A percentile compares a stretch with the other conserved stretches of the same genome.
phyloP scores from a whole-genome alignment of 2,797 vertebrate genomes.

The Odontamblyopus lacepedii region DNA sequence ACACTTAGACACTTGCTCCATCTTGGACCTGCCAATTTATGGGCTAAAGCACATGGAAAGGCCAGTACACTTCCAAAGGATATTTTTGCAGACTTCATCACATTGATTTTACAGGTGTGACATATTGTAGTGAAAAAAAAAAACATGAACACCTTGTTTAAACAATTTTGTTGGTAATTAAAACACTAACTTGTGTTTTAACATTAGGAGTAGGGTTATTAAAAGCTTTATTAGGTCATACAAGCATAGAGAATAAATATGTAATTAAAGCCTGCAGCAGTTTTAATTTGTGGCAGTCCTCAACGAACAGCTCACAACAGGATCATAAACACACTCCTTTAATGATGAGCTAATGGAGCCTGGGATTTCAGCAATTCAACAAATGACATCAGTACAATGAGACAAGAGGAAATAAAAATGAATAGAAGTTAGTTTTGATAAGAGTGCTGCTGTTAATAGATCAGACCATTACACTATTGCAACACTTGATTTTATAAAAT shows the following conservation, averaged over 20 bases:
- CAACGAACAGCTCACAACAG: constrained; percentile 12
- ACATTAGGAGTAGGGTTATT: not conserved
- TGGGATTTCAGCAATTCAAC: constrained; percentile 11
- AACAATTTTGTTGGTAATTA: not conserved
- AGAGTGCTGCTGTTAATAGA: not conserved
- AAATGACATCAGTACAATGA: constrained; percentile 4
- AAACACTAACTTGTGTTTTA: not conserved
- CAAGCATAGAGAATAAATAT: not conserved
- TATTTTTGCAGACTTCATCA: constrained; percentile 10
- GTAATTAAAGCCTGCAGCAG: constrained; percentile 40
- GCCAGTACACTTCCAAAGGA: constrained; percentile 24
- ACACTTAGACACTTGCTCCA: constrained; percentile 42
- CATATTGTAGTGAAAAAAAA: not conserved
- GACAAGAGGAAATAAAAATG: not conserved
- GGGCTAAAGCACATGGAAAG: constrained; percentile 35
- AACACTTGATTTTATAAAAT: too few relatives aligned
- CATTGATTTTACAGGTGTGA: not conserved
- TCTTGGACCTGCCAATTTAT: constrained; percentile 47
- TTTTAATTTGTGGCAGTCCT: constrained; percentile 31
- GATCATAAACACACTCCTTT: constrained; percentile 22
- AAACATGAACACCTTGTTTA: not conserved
- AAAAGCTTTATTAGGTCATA: not conserved
- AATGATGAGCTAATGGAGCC: constrained; percentile 37
- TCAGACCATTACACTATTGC: not conserved
- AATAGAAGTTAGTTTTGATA: not conserved